Evolutionary conservation across 2,797 vertebrate genomes (phyloP).

Genomic region (Muscicapa striata): DNA sequence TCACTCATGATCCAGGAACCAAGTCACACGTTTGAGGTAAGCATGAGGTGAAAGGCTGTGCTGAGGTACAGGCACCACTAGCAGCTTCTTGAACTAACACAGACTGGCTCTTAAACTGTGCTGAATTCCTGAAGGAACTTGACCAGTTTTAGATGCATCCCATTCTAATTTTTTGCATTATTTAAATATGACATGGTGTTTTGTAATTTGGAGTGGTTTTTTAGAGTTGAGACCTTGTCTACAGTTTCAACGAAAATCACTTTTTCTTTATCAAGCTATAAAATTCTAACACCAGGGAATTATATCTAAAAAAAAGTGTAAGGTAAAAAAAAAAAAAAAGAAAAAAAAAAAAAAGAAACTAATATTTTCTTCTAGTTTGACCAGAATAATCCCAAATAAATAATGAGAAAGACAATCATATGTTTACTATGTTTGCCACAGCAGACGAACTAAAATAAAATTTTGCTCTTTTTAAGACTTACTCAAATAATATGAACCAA

Average conservation of each 20-base stretch:
- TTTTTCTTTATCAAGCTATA: conserved; percentile 1
- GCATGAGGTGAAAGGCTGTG: not conserved
- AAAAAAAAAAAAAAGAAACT: not conserved
- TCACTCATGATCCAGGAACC: not conserved
- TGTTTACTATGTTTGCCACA: conserved; percentile 7
- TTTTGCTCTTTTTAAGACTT: not conserved
- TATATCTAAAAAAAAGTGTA: not conserved
- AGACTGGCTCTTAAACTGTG: not conserved
- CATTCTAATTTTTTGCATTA: conserved; percentile 21
- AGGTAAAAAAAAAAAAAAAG: not conserved
- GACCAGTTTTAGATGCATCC: not conserved
- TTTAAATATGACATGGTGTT: conserved; percentile 18
- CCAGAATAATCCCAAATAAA: conserved; percentile 14
- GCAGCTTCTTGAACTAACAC: not conserved
- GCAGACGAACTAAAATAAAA: not conserved
- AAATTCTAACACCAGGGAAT: not conserved
- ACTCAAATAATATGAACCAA: not conserved
- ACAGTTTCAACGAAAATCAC: not conserved
- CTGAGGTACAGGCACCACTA: not conserved
- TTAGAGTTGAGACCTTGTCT: not conserved
- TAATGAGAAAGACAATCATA: conserved; percentile 17
- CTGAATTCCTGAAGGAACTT: not conserved
- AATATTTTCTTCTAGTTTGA: conserved; percentile 36
- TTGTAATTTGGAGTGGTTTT: conserved; percentile 31
- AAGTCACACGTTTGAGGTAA: not conserved